Evolutionary conservation across 2,113 vertebrate genomes (phyloP), one percentile per base, ranked within the genome.

Genomic region (Apeltes quadracus): DNA sequence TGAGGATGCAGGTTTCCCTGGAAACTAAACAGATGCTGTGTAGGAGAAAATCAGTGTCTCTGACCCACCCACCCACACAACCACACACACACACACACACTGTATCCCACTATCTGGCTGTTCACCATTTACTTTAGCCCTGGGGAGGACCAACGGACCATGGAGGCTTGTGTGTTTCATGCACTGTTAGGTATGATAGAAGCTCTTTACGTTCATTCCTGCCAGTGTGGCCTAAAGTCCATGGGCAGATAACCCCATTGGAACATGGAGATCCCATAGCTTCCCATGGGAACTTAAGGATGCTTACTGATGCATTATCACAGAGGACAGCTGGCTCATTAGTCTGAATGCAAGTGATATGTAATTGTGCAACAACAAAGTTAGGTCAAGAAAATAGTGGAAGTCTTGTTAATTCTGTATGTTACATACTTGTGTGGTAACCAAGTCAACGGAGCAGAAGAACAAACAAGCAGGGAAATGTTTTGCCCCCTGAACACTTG

Each of bases 121-220:
- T 83, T 85, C 72, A 43, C 76, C 75, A 56, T 79, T 83, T 76
- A 38, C 72, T 78, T 65, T 43, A 43, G 66, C 86, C 82, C 82
- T 25, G 32, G 85, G 86, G 89, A 89, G 48, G 71, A 80, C 72
- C 83, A 89, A 61, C 76, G 61, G 84, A 87, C 86, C 79, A 78
- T 50, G 56, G 63, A 84, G 83, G 63, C 78, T 79, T 77, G 59
- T 76, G 75, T 72, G 82, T 90, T 91, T 92, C 93, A 93, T 83
- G 88, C 89, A 82, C 88, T 73, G 83, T 90, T 94, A 90, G 73
- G 41, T 79, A 71, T 62, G 72, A 72, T 79, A 12, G 76, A 50
- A 61, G 65, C 85, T 83, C 74, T 69, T 69, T 76, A 75, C 58
- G 78, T 70, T 54, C 78, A 85, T 67, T 87, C 79, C 86, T 81